Base-by-base conservation (phyloP, 2,797 vertebrate species). In the Eulemur rubriventer region DNA sequence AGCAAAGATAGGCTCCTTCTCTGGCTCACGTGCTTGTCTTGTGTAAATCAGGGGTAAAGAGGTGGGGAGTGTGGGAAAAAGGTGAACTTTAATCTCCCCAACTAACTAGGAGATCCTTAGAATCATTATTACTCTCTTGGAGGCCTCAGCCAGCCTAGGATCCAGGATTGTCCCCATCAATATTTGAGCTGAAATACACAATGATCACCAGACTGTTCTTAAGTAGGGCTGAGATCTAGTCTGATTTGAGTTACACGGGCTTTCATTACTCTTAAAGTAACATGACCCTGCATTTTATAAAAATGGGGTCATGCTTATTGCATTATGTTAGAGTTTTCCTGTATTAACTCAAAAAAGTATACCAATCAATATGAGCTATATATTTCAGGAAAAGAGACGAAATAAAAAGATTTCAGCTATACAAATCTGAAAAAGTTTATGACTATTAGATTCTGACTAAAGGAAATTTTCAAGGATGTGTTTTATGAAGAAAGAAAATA, bases 401-500 rank as follows among this genome's bases (percentile, higher is more conserved):
- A 81, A 91, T 33, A 78, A 70, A 82, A 48, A 24, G 46, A 78
- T 43, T 57, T 87, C 30, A 88, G 63, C 16, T 79, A 72, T 76
- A 73, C 83, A 73, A 88, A 28, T 75, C 38, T 83, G 20, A 52
- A 69, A n/a, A 33, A 55, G 6, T 73, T 80, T 55, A 85, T 38
- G 30, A 95, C 24, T 82, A 61, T 55, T 65, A 84, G 41, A 88
- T 26, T 18, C 52, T 24, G 69, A 55, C 1, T 65, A 73, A 78
- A 82, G 33, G 41, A 72, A 81, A 96, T 35, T 50, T 75, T 52
- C 43, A 92, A 96, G 11, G 30, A 79, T 83, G 2, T 82, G 17
- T 63, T 81, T 94, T 86, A 76, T 93, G 28, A 96, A 94, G 35
- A 69, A 75, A 92, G 35, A 41, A 95, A 94, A 94, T 26, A 91